A percentile compares a stretch with the other conserved stretches of the same genome.
Evolutionary conservation across 35 echinoderm and acorn worm genomes (phyloP).

Genomic region (Heliocidaris tuberculata): DNA sequence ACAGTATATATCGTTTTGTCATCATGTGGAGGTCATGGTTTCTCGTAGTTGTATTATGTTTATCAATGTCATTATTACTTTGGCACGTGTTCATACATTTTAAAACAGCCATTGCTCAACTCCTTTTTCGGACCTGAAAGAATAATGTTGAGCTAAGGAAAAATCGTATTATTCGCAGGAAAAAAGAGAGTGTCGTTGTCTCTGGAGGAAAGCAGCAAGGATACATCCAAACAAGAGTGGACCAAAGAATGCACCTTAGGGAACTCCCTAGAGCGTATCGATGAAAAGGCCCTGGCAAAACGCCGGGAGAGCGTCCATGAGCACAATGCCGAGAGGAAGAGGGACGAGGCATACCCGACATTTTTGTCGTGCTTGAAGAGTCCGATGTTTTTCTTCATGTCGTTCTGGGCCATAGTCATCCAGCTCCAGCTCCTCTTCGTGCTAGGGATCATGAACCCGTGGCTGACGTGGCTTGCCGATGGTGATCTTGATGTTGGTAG

Average conservation of each 20-base stretch:
- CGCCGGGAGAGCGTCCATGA: neutral
- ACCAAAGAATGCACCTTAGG: neutral
- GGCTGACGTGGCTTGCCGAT: conserved; percentile 36
- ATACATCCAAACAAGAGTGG: neutral
- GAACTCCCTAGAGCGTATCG: neutral
- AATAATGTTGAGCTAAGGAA: no score
- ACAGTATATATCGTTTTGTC: no score
- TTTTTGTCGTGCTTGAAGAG: neutral
- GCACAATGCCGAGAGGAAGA: neutral
- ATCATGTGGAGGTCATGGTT: no score
- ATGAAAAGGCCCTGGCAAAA: neutral
- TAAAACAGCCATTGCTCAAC: no score
- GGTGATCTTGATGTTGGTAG: conserved; percentile 14
- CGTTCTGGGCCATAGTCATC: neutral
- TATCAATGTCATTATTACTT: no score
- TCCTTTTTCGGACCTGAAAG: no score
- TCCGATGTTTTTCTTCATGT: conserved; percentile 38
- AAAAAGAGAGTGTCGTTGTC: neutral
- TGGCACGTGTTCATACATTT: no score
- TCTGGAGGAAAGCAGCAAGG: neutral
- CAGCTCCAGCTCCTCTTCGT: conserved; percentile 21
- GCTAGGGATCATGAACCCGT: conserved; percentile 29
- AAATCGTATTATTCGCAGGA: neutral
- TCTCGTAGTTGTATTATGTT: no score
- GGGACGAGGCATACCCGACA: neutral